A percentile compares a stretch with the other conserved stretches of the same genome.
Conservation (phyloP, 2,888 invertebrate genomes). For the Prosapia bicincta region DNA sequence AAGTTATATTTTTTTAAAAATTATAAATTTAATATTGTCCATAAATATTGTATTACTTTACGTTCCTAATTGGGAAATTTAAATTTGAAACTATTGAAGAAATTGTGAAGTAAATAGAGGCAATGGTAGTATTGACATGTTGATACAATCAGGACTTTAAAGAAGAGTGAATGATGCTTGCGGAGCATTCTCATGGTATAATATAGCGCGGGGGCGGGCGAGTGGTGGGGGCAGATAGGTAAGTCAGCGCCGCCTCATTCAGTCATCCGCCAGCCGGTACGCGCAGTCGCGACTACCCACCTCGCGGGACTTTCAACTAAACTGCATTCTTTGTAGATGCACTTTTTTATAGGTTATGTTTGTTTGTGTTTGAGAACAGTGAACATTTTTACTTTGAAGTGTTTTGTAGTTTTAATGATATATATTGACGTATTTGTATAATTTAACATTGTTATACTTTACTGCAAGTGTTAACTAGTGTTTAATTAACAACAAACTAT, state of each 20-base stretch:
- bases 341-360: neutral
- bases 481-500: too few relatives aligned
- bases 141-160: neutral
- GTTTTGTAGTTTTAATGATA: neutral
- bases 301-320: neutral
- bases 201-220: neutral
- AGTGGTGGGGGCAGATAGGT: neutral
- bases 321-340: neutral
- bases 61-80: too few relatives aligned
- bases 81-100: too few relatives aligned
- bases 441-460: too few relatives aligned
- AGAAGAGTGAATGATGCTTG: neutral
- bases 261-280: neutral
- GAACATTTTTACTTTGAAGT: neutral
- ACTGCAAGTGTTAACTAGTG: too few relatives aligned
- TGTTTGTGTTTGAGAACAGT: neutral
- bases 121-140: neutral
- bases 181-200: neutral
- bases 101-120: neutral
- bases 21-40: too few relatives aligned
- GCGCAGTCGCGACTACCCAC: neutral
- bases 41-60: too few relatives aligned
- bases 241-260: neutral
- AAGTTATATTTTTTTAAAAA: too few relatives aligned
- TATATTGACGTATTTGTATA: too few relatives aligned